Base-by-base conservation (phyloP, 2,113 vertebrate genomes). In the Tinamus guttatus region DNA sequence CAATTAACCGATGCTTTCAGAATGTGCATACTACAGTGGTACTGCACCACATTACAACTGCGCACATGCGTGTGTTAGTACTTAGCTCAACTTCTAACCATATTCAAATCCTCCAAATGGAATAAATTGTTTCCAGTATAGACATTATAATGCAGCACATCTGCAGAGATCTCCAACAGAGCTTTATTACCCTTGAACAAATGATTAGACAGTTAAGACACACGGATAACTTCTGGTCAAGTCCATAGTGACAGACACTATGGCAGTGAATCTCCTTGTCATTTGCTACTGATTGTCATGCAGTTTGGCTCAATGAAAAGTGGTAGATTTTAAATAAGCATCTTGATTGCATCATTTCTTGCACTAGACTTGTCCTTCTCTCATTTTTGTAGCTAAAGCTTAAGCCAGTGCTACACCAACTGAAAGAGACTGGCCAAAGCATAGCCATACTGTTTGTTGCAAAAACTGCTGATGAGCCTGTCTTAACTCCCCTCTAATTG, bases 191-290 rank as follows among this genome's bases (percentile, higher is more conserved):
- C 32, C 51, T 74, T 49, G 54, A 58, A 69, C 13, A 11, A 89
- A 79, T 69, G 73, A 85, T 84, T 89, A 77, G 60, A 34, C 64
- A 86, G 18, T 71, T 79, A 58, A 74, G 51, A 94, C 34, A 89
- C 36, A 51, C 58, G 91, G 79, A 81, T 64, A 88, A 22, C 27
- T 95, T 85, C 74, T 76, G n/a, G 43, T 78, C 58, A 87, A 91
- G 40, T 69, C 52, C 41, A 27, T 4, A 36, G 25, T 8, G 14
- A 81, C 3, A 58, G 74, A 34, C 43, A 47, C 15, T 1, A 64
- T 2, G 8, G 18, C 40, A 62, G 40, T 60, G 7, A 78, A 91
- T 93, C 89, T 76, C 38, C 30, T 52, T 82, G 58, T 64, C 47
- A 30, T 71, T 94, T 81, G 32, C 58, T 92, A n/a, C n/a, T 4